phyloP scores from a whole-genome alignment of 2,888 invertebrate genomes.

The Taphrorychus bicolor region DNA sequence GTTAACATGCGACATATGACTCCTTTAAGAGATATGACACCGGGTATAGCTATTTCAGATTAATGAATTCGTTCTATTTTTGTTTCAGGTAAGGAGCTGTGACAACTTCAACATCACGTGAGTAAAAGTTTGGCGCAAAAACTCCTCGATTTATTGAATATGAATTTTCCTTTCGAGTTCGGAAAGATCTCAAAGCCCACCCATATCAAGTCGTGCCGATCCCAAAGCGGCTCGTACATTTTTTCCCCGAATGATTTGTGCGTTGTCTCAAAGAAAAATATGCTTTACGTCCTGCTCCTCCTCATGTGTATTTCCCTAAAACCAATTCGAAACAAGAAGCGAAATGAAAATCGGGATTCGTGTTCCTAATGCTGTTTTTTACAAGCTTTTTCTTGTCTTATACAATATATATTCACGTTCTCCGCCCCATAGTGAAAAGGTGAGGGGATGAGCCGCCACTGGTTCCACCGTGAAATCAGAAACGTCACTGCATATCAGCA shows the following conservation, averaged over 20 bases:
- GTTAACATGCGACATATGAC: conserved; percentile 36
- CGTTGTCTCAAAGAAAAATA: conserved; percentile 19
- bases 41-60: conserved; percentile 1
- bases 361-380: conserved; percentile 25
- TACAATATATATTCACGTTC: background rate
- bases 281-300: conserved; percentile 14
- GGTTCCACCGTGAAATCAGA: background rate
- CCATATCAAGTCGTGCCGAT: conserved; percentile 6
- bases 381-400: conserved; percentile 1
- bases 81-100: conserved; percentile 1
- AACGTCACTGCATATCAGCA: background rate
- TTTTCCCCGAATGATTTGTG: conserved; percentile 18
- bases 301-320: conserved; percentile 20
- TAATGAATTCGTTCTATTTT: conserved; percentile 2
- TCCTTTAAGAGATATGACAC: conserved; percentile 10
- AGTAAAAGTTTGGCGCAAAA: background rate
- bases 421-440: background rate
- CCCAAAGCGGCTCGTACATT: conserved; percentile 7
- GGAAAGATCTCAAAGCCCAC: background rate
- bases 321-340: conserved; percentile 23
- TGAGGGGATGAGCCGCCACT: background rate
- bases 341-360: conserved; percentile 19
- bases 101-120: background rate
- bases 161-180: conserved; percentile 5
- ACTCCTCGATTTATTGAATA: conserved; percentile 7